Conservation (phyloP, 2,113 vertebrate species). For the Salvelinus alpinus region DNA sequence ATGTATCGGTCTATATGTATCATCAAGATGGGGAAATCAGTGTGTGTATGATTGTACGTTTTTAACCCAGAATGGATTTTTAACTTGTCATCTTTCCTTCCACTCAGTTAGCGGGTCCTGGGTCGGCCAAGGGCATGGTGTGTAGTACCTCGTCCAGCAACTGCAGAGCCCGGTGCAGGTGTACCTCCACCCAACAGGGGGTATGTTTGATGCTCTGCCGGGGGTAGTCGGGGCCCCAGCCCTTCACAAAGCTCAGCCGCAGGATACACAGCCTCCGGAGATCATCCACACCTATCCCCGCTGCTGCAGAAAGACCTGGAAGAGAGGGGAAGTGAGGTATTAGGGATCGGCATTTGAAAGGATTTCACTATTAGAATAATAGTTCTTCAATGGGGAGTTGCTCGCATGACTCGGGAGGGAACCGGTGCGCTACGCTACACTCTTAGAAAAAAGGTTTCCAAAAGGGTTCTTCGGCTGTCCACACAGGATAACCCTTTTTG, state of each 20-base stretch:
- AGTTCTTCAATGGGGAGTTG: no score
- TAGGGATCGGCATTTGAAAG: no score
- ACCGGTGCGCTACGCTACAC: no score
- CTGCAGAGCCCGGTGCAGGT: constrained; percentile 77
- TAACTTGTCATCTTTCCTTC: constrained; percentile 1
- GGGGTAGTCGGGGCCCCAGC: constrained; percentile 80
- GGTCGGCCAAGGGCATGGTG: constrained; percentile 77
- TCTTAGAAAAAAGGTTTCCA: no score
- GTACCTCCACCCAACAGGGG: constrained; percentile 81
- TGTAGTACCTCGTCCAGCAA: constrained; percentile 81
- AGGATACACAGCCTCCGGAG: constrained; percentile 76
- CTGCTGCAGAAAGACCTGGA: constrained; percentile 74
- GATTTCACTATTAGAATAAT: no score
- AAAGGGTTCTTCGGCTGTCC: no score
- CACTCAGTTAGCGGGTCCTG: constrained; percentile 66
- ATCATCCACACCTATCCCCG: constrained; percentile 77
- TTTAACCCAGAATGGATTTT: not conserved
- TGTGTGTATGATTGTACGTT: constrained; percentile 14
- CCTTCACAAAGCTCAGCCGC: constrained; percentile 79
- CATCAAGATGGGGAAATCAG: not conserved
- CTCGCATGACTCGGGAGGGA: no score
- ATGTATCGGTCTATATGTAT: constrained; percentile 15
- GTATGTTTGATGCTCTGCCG: constrained; percentile 81
- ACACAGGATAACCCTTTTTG: no score
- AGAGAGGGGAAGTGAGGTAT: not conserved